A percentile compares a stretch with the other conserved stretches of the same genome.
phyloP scores from a whole-genome alignment of 2,113 vertebrate species.

The Nipponia nippon region DNA sequence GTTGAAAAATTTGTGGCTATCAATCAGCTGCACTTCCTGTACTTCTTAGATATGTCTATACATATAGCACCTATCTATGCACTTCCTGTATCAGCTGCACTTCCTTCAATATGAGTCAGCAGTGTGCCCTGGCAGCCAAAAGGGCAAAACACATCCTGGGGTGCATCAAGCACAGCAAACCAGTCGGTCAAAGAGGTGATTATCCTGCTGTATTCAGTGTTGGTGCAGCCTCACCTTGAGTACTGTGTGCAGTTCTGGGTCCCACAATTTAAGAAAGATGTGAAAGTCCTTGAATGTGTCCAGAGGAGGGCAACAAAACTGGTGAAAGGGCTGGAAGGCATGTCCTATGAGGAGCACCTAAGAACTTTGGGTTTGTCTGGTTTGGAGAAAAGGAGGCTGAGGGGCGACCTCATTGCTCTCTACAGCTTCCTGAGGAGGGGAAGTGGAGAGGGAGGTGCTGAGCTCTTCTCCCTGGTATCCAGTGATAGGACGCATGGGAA shows the following conservation, averaged over 20 bases:
- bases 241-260: background rate
- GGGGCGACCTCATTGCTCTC: background rate
- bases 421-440: background rate
- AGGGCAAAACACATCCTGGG: background rate
- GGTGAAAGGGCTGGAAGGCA: background rate
- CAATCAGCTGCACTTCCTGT: background rate
- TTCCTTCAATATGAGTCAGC: background rate
- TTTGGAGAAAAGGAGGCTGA: background rate
- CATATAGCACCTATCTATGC: background rate
- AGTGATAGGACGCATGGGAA: background rate
- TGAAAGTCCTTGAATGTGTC: background rate
- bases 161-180: too few species aligned
- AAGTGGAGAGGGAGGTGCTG: background rate
- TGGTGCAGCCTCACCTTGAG: rapidly evolving
- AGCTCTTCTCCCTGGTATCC: background rate
- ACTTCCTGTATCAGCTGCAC: background rate
- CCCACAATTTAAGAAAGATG: background rate
- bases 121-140: background rate
- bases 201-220: rapidly evolving
- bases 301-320: background rate
- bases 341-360: too few species aligned
- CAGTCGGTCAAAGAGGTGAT: background rate
- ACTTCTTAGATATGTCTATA: background rate
- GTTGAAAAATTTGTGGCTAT: background rate
- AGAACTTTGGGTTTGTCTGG: background rate